Conservation (phyloP, 2,888 invertebrate genomes). For the Netelia virgata region DNA sequence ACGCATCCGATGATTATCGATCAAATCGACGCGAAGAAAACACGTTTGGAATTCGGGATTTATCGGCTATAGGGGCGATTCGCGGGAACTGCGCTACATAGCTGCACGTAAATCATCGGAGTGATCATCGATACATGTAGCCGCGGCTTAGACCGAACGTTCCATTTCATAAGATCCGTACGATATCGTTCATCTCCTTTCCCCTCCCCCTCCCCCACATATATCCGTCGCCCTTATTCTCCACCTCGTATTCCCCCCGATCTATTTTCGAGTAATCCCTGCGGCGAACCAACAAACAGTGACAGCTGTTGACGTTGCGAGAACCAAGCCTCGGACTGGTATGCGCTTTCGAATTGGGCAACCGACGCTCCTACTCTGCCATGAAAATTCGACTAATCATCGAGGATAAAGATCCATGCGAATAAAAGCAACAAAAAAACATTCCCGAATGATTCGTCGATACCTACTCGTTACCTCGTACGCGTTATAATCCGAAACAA, state of each 20-base stretch:
- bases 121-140: slow-evolving; percentile 81
- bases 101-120: slow-evolving; percentile 32
- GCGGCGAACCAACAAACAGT: slow-evolving; percentile 82
- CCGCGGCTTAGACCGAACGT: slow-evolving; percentile 78
- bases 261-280: slow-evolving; percentile 83
- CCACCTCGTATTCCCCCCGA: slow-evolving; percentile 68
- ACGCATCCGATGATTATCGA: slow-evolving; percentile 51
- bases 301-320: slow-evolving; percentile 82
- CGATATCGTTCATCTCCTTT: slow-evolving; percentile 68
- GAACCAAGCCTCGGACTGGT: slow-evolving; percentile 52
- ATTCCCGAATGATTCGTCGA: too few relatives aligned
- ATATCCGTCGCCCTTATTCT: slow-evolving; percentile 41
- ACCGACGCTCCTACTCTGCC: slow-evolving; percentile 43
- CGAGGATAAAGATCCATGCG: neutral
- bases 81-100: slow-evolving; percentile 7
- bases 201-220: slow-evolving; percentile 53
- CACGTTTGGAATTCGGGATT: slow-evolving; percentile 56
- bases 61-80: slow-evolving; percentile 39
- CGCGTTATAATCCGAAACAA: too few relatives aligned
- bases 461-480: too few relatives aligned
- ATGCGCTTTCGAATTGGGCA: slow-evolving; percentile 72
- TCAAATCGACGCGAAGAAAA: slow-evolving; percentile 53
- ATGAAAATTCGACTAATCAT: slow-evolving; percentile 45
- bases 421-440: neutral
- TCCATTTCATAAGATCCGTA: slow-evolving; percentile 77